Conservation (phyloP, 2,888 invertebrate species). For the Cyclophora punctaria region DNA sequence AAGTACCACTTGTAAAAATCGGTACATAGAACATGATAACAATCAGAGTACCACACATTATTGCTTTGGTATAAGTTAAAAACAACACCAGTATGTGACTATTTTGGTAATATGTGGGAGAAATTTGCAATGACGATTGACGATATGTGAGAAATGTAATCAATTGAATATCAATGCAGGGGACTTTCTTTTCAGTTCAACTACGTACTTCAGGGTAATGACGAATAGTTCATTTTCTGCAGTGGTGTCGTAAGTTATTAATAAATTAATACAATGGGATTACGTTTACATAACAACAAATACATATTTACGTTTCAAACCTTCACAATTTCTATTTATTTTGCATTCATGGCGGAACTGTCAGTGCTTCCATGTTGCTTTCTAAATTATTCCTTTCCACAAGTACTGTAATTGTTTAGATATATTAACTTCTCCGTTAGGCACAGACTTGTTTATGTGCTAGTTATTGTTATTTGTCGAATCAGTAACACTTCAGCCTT, state of each 20-base stretch:
- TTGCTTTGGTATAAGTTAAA: no score
- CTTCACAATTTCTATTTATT: slow-evolving; percentile 74
- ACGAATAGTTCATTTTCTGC: slow-evolving; percentile 13
- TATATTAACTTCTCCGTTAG: no score
- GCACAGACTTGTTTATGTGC: no score
- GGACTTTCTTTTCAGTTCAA: slow-evolving; percentile 30
- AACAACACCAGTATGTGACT: no score
- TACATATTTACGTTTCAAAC: slow-evolving; percentile 34
- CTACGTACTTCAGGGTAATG: slow-evolving; percentile 15
- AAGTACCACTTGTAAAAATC: not conserved
- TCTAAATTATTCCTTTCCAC: slow-evolving; percentile 45
- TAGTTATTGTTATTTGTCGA: no score
- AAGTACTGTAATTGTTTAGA: no score
- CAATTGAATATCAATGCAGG: slow-evolving; percentile 27
- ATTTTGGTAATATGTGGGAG: not conserved
- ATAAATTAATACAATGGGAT: slow-evolving; percentile 25
- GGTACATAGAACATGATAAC: not conserved
- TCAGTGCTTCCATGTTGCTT: slow-evolving; percentile 77
- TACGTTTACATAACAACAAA: slow-evolving; percentile 25
- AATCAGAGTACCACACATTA: no score
- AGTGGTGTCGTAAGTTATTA: slow-evolving; percentile 26
- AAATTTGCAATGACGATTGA: slow-evolving; percentile 3
- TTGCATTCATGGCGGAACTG: slow-evolving; percentile 77
- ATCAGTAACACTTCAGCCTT: slow-evolving; percentile 7
- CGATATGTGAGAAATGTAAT: slow-evolving; percentile 8